Conservation (phyloP, 2,113 vertebrate genomes). For the Scomber japonicus region DNA sequence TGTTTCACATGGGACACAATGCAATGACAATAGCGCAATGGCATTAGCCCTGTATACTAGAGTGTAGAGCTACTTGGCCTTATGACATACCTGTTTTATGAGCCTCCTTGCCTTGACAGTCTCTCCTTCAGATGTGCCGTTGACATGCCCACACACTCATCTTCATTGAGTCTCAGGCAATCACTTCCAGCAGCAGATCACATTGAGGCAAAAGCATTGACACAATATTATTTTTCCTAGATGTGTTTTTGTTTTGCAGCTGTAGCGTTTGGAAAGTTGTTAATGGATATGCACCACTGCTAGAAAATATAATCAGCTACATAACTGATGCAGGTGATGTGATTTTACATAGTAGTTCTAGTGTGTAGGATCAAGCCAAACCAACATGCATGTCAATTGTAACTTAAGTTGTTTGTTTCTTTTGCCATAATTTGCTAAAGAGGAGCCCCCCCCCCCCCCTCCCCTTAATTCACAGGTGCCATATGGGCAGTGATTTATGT, state of each 20-base stretch:
- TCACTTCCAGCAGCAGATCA: conserved; percentile 42
- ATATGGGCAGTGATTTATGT: background rate
- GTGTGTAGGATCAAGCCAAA: conserved; percentile 21
- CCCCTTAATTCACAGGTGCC: background rate
- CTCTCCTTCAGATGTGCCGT: conserved; percentile 56
- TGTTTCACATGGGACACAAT: conserved; percentile 74
- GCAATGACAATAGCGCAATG: conserved; percentile 67
- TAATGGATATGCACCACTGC: conserved; percentile 30
- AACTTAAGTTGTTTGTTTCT: background rate
- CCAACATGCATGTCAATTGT: background rate
- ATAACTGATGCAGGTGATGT: conserved; percentile 13
- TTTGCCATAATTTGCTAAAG: conserved; percentile 7
- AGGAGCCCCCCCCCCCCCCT: background rate
- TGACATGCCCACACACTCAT: conserved; percentile 17
- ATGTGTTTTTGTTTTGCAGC: background rate
- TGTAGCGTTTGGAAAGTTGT: conserved; percentile 1
- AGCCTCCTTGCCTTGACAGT: conserved; percentile 73
- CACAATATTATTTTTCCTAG: background rate
- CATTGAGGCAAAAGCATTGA: conserved; percentile 24
- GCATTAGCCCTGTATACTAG: conserved; percentile 50
- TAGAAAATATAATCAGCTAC: background rate
- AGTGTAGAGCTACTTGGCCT: conserved; percentile 69
- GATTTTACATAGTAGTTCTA: conserved; percentile 27
- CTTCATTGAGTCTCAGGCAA: conserved; percentile 43
- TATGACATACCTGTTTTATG: conserved; percentile 57